These are phyloP conservation scores for Circaetus cinerascens DNA, from an alignment of 2,113 vertebrate genomes.

Conservation along the genomic window DNA sequence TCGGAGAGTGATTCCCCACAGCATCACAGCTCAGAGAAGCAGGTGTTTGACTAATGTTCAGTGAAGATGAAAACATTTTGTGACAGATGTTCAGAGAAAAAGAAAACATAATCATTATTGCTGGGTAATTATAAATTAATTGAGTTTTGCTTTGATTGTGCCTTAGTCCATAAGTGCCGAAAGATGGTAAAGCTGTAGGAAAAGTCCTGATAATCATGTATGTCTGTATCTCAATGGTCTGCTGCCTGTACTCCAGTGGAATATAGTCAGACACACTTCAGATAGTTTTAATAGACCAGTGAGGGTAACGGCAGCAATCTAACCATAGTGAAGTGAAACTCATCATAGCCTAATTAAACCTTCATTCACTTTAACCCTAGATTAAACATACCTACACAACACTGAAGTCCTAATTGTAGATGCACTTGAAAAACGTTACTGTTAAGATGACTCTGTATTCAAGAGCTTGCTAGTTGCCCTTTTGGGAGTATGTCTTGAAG, in stretches of 20 bases:
- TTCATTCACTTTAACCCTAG: not conserved
- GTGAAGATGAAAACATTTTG: not conserved
- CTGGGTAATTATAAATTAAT: slow-evolving; percentile 38
- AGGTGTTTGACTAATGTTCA: slow-evolving; percentile 41
- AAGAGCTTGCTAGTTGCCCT: not conserved
- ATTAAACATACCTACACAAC: not conserved
- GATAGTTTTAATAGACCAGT: not conserved
- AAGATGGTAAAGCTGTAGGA: not conserved
- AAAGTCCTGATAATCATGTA: not conserved
- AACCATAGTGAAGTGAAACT: not conserved
- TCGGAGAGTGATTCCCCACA: not conserved
- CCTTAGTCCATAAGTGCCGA: not conserved
- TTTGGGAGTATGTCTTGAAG: not conserved
- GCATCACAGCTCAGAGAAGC: not conserved
- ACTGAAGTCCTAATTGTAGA: not conserved
- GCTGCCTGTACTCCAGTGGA: not conserved
- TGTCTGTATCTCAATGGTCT: not conserved
- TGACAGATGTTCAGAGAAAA: slow-evolving; percentile 52
- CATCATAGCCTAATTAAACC: not conserved
- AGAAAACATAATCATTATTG: slow-evolving; percentile 33
- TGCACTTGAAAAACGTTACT: not conserved
- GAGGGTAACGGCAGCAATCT: not conserved
- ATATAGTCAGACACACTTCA: not conserved
- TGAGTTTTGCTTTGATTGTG: slow-evolving; percentile 13
- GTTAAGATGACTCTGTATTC: not conserved